phyloP scores from a whole-genome alignment of 2,888 invertebrate genomes.

The Colostygia pectinataria region DNA sequence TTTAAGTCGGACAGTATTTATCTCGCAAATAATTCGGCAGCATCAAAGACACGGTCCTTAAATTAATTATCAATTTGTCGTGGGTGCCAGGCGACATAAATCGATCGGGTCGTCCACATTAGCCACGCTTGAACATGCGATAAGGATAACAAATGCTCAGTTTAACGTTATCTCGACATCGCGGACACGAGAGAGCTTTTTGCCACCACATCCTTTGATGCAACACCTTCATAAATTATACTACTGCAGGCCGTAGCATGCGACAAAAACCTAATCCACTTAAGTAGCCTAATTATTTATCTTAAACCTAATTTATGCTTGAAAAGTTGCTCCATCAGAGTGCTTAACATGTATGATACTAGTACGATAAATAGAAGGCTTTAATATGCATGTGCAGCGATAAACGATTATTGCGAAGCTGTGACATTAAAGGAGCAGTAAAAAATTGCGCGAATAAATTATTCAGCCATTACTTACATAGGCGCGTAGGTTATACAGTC shows the following conservation, averaged over 20 bases:
- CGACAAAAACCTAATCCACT: slow-evolving; percentile 36
- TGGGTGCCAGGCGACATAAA: slow-evolving; percentile 81
- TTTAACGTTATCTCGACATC: slow-evolving; percentile 81
- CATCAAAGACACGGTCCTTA: slow-evolving; percentile 75
- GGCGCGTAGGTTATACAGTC: slow-evolving; percentile 13
- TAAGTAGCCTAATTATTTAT: slow-evolving; percentile 35
- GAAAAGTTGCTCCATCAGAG: slow-evolving; percentile 32
- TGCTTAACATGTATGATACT: slow-evolving; percentile 42
- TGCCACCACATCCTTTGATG: slow-evolving; percentile 72
- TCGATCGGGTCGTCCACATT: slow-evolving; percentile 79
- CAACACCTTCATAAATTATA: slow-evolving; percentile 48
- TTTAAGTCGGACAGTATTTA: slow-evolving; percentile 31
- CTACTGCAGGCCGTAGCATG: slow-evolving; percentile 25
- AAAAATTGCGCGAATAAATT: slow-evolving; percentile 50
- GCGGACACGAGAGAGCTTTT: slow-evolving; percentile 81
- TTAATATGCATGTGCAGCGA: slow-evolving; percentile 52
- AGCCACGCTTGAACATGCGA: slow-evolving; percentile 78
- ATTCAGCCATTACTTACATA: slow-evolving; percentile 46
- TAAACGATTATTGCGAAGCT: slow-evolving; percentile 51
- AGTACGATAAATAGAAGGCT: slow-evolving; percentile 50
- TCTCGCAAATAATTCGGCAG: slow-evolving; percentile 76
- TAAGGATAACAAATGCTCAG: slow-evolving; percentile 83
- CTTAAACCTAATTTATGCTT: slow-evolving; percentile 29
- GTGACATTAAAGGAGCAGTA: slow-evolving; percentile 42
- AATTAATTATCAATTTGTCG: slow-evolving; percentile 83